These are phyloP conservation scores for Xerus rutilus DNA, from an alignment of 2,797 vertebrate species.

Conservation along the genomic window DNA sequence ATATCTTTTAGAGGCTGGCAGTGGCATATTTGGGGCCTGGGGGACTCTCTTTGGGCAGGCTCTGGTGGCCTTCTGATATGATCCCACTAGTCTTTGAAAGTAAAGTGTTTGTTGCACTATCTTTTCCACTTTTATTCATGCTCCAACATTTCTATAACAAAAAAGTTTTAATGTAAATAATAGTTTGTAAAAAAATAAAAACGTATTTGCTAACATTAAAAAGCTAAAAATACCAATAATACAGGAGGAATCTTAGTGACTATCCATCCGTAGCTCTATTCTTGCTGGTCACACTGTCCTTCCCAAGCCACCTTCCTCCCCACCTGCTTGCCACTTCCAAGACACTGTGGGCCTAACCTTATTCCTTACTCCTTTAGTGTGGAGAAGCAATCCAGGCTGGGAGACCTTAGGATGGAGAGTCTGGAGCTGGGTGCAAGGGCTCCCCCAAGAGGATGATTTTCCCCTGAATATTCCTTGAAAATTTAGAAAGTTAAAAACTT, in stretches of 20 bases:
- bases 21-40: rapidly evolving
- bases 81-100: neutral
- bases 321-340: no score
- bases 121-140: neutral
- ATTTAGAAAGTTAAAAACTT: neutral
- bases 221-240: neutral
- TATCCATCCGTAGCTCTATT: neutral
- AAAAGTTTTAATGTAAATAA: neutral
- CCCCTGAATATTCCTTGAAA: neutral
- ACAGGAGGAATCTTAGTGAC: neutral
- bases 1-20: neutral
- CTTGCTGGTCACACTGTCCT: neutral
- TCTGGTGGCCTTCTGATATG: neutral
- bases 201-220: neutral
- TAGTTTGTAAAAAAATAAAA: neutral
- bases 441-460: neutral
- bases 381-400: neutral
- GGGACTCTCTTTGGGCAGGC: no score
- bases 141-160: neutral
- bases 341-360: neutral
- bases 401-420: no score
- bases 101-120: neutral
- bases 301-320: neutral
- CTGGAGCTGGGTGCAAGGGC: neutral
- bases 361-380: neutral